These are phyloP conservation scores for Orthosia gracilis DNA, from an alignment of 2,888 invertebrate genomes.

Conservation along the genomic window DNA sequence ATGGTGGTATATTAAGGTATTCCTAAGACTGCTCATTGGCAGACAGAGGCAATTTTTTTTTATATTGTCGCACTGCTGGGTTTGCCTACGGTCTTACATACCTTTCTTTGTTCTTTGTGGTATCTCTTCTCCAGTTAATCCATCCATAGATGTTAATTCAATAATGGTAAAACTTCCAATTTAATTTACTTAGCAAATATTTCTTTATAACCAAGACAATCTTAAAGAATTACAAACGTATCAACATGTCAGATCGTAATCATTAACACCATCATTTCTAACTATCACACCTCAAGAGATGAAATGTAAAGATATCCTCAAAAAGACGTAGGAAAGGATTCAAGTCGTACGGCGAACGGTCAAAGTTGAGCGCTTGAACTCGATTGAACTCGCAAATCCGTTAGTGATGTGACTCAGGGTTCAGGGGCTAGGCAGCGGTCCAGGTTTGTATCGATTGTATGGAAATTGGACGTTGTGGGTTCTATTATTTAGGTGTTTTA, in stretches of 20 bases:
- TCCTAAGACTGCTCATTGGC: neutral
- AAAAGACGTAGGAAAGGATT: conserved; percentile 52
- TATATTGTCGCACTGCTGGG: too few relatives aligned
- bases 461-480: conserved; percentile 17
- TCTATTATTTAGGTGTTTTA: neutral
- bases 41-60: neutral
- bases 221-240: conserved; percentile 8
- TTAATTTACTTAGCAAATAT: neutral
- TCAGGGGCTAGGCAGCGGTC: conserved; percentile 50
- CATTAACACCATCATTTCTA: conserved; percentile 56
- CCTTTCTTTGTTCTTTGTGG: too few relatives aligned
- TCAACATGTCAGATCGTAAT: conserved; percentile 50
- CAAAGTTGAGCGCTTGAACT: conserved; percentile 87
- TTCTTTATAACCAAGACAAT: neutral
- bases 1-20: too few relatives aligned
- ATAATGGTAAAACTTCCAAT: neutral
- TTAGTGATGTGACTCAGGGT: conserved; percentile 59
- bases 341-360: conserved; percentile 75
- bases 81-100: too few relatives aligned
- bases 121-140: too few relatives aligned
- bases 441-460: conserved; percentile 37
- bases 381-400: conserved; percentile 82
- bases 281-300: conserved; percentile 55
- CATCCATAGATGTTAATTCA: neutral
- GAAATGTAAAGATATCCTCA: conserved; percentile 55